Percentiles rank a stretch among this genome's conserved stretches.
Conservation (phyloP, 1,140 invertebrate genomes). For the Geopemphigus sp. region DNA sequence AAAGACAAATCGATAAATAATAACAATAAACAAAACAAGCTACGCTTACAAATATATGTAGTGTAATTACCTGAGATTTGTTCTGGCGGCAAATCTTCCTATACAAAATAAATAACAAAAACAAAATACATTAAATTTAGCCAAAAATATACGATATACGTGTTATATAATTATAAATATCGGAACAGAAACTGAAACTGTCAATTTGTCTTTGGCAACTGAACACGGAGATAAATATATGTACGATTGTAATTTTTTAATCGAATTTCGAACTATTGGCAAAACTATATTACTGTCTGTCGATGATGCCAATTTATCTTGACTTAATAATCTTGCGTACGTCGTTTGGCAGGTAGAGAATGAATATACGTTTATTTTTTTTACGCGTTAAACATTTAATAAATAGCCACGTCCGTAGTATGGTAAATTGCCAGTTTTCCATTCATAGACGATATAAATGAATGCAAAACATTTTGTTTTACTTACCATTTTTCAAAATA, state of each 20-base stretch:
- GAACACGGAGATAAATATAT: neutral
- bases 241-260: slow-evolving; percentile 11
- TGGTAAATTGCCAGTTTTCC: slow-evolving; percentile 25
- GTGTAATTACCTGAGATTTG: slow-evolving; percentile 60
- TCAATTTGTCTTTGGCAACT: slow-evolving; percentile 17
- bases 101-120: slow-evolving; percentile 50
- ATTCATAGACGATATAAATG: neutral
- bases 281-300: neutral
- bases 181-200: slow-evolving; percentile 37
- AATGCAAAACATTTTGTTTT: neutral
- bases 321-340: neutral
- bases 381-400: neutral
- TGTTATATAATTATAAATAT: neutral
- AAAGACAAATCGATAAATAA: too few species aligned
- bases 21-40: neutral
- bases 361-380: neutral
- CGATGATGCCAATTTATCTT: slow-evolving; percentile 29
- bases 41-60: neutral
- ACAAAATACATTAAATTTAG: neutral
- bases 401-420: neutral
- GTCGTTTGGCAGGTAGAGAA: slow-evolving; percentile 19
- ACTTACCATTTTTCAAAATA: slow-evolving; percentile 37
- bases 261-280: slow-evolving; percentile 29
- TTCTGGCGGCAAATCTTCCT: slow-evolving; percentile 66
- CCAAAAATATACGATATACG: neutral